phyloP scores from a whole-genome alignment of 1,140 invertebrate species.

The Euglossa dilemma region DNA sequence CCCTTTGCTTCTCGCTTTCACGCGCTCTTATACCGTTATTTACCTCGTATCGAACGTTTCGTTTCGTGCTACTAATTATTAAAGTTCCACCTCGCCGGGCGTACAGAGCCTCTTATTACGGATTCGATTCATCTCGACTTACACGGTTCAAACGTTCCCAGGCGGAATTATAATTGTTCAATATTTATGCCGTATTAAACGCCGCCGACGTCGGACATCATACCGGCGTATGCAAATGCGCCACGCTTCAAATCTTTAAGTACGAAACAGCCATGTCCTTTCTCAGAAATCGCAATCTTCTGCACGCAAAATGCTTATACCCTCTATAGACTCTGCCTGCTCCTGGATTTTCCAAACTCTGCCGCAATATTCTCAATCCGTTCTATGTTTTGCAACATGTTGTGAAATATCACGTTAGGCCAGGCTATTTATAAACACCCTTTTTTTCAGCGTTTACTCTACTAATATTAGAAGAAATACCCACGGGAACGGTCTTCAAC shows the following conservation, averaged over 20 bases:
- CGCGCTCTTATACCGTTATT: not conserved
- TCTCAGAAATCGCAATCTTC: slow-evolving; percentile 23
- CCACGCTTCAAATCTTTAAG: slow-evolving; percentile 27
- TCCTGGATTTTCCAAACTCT: not conserved
- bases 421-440: not conserved
- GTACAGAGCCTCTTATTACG: not conserved
- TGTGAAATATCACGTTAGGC: not conserved
- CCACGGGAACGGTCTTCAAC: not conserved
- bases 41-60: not conserved
- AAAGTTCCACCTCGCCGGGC: not conserved
- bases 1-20: not conserved
- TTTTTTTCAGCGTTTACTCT: not conserved
- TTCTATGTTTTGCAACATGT: not conserved
- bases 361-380: not conserved
- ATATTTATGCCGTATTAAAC: slow-evolving; percentile 3
- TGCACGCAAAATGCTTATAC: slow-evolving; percentile 25
- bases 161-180: slow-evolving; percentile 33
- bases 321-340: no score
- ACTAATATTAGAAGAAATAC: not conserved
- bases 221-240: slow-evolving; percentile 22
- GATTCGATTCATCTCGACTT: not conserved
- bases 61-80: slow-evolving; percentile 18
- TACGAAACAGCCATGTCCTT: not conserved
- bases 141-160: slow-evolving; percentile 4
- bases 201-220: not conserved